A percentile compares a stretch with the other conserved stretches of the same genome.
Conservation (phyloP, 1,140 invertebrate species). For the Colletes latitarsis region DNA sequence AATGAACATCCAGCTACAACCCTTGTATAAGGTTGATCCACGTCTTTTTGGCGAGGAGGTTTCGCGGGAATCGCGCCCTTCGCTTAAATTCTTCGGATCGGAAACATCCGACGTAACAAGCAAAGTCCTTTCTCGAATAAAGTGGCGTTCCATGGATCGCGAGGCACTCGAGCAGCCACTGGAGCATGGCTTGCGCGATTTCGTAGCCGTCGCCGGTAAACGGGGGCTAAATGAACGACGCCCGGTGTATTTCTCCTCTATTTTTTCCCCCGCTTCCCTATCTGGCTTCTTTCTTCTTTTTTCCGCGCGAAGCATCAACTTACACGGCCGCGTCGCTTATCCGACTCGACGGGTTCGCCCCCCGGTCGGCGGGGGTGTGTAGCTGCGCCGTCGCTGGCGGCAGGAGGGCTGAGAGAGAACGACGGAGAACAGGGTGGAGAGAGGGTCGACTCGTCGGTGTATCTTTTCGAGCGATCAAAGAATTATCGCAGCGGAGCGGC, state of each 20-base stretch:
- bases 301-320: conserved; percentile 41
- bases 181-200: conserved; percentile 34
- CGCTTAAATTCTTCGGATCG: neutral
- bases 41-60: no score
- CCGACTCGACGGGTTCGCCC: conserved; percentile 34
- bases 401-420: neutral
- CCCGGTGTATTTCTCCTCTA: neutral
- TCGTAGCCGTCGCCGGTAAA: conserved; percentile 28
- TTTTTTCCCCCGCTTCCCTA: neutral
- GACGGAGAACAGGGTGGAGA: neutral
- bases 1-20: no score
- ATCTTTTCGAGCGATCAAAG: conserved; percentile 78
- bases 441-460: conserved; percentile 51
- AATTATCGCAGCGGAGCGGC: conserved; percentile 72
- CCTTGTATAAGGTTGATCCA: no score
- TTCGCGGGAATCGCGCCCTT: neutral
- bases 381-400: neutral
- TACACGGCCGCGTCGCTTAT: conserved; percentile 48
- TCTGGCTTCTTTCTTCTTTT: neutral
- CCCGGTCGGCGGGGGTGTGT: neutral
- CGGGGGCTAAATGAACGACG: conserved; percentile 35
- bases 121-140: neutral
- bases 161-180: neutral
- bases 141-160: conserved; percentile 26
- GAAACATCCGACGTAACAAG: conserved; percentile 15